These are phyloP conservation scores for Dendrocincla tyrannina DNA, from an alignment of 2,797 vertebrate genomes.

Conservation along the genomic window DNA sequence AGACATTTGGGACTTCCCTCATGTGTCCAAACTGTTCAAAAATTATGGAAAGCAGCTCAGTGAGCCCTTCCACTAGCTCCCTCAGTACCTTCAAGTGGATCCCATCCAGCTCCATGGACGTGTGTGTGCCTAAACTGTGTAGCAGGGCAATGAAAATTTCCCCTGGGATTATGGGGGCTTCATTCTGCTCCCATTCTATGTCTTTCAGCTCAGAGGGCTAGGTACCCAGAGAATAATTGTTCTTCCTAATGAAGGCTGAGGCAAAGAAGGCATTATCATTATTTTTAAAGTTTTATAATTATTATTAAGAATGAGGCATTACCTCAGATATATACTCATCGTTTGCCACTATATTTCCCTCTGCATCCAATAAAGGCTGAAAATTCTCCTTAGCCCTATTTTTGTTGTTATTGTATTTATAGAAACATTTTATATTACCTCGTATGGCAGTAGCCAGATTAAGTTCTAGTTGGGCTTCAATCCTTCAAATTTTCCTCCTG, in stretches of 20 bases:
- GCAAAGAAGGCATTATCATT: not conserved
- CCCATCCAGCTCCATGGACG: not conserved
- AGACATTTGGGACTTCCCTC: not conserved
- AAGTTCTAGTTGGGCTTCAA: not conserved
- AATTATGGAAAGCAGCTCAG: not conserved
- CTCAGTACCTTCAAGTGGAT: not conserved
- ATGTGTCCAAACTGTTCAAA: not conserved
- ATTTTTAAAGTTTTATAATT: not conserved
- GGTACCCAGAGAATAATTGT: not conserved
- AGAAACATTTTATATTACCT: not conserved
- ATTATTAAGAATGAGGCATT: not conserved
- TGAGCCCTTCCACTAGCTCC: not conserved
- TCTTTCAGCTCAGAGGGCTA: not conserved
- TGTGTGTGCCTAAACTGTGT: no score
- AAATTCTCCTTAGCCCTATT: not conserved
- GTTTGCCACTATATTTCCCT: not conserved
- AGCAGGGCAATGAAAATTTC: not conserved
- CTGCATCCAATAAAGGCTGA: not conserved
- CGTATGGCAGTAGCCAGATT: not conserved
- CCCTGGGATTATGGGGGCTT: not conserved
- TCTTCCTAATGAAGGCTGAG: not conserved
- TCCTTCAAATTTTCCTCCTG: not conserved
- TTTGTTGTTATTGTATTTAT: not conserved
- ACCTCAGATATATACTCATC: fast-evolving
- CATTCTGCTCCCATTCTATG: not conserved